Percentiles rank a stretch among this genome's conserved stretches.
Conservation (phyloP, 2,888 invertebrate genomes). For the Leptura quadrifasciata region DNA sequence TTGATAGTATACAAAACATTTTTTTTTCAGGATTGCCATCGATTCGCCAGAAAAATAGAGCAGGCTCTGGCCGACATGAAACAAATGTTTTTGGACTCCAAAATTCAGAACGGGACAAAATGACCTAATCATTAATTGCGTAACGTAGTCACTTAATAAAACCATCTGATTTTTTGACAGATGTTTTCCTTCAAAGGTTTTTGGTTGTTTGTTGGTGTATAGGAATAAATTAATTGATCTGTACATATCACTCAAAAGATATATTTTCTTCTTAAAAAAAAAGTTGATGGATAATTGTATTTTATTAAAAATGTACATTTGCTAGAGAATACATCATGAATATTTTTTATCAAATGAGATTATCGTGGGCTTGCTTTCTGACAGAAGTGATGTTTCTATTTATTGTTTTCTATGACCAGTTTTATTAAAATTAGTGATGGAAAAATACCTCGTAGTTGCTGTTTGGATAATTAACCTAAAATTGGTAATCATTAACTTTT, state of each 20-base stretch:
- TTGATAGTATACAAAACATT: neutral
- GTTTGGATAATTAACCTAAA: neutral
- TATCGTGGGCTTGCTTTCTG: neutral
- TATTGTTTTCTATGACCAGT: neutral
- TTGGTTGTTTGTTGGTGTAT: conserved; percentile 46
- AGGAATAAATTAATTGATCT: conserved; percentile 36
- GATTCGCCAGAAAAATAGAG: conserved; percentile 85
- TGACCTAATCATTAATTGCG: conserved; percentile 41
- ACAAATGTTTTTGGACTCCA: conserved; percentile 80
- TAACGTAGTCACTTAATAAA: conserved; percentile 27
- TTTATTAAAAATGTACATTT: conserved; percentile 18
- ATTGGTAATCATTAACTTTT: neutral
- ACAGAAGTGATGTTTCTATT: neutral
- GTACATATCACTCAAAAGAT: conserved; percentile 32
- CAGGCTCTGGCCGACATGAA: conserved; percentile 78
- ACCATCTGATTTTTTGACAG: conserved; percentile 14
- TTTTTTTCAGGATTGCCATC: conserved; percentile 84
- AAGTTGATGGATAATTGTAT: conserved; percentile 16
- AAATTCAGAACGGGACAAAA: conserved; percentile 71
- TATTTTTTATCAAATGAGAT: conserved; percentile 3
- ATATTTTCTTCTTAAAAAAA: conserved; percentile 4
- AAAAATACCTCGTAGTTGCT: neutral
- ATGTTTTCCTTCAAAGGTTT: conserved; percentile 35
- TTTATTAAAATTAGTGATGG: conserved; percentile 1
- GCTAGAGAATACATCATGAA: neutral